A percentile compares a stretch with the other conserved stretches of the same genome.
These are phyloP conservation scores for Oenanthe melanoleuca DNA, from an alignment of 2,113 vertebrate genomes.

Conservation along the genomic window DNA sequence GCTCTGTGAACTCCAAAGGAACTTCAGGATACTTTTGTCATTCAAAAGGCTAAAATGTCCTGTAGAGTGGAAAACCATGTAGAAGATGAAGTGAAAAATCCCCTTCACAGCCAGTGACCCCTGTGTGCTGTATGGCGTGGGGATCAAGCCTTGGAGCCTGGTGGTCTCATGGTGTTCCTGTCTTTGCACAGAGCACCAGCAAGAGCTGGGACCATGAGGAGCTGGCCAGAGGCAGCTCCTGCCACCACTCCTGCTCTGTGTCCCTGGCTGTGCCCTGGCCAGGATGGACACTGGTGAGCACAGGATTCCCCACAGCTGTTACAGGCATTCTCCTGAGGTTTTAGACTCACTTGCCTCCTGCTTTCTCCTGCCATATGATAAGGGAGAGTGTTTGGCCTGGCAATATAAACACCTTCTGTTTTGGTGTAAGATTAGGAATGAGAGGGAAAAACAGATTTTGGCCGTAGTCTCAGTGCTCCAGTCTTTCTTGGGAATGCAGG, in stretches of 20 bases:
- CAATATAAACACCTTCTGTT: background rate
- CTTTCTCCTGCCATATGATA: background rate
- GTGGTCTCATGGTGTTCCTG: background rate
- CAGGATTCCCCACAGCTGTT: accelerated
- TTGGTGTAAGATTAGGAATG: background rate
- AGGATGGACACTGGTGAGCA: background rate
- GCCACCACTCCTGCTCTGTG: accelerated
- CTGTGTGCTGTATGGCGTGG: accelerated
- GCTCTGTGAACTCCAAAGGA: background rate
- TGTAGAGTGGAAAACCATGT: accelerated
- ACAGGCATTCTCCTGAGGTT: background rate
- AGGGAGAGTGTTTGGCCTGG: background rate
- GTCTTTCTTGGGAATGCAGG: background rate
- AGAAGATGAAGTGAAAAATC: background rate
- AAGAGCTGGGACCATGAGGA: accelerated
- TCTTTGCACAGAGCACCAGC: background rate
- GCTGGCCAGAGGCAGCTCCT: accelerated
- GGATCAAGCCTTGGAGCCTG: background rate
- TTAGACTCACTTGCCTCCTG: background rate
- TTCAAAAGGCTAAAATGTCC: background rate
- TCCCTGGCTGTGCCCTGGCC: background rate
- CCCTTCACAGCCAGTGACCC: background rate
- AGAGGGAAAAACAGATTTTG: background rate
- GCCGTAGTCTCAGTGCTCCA: background rate
- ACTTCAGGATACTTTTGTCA: background rate